Conservation (phyloP, 2,113 vertebrate species). For the Onychostoma macrolepis region DNA sequence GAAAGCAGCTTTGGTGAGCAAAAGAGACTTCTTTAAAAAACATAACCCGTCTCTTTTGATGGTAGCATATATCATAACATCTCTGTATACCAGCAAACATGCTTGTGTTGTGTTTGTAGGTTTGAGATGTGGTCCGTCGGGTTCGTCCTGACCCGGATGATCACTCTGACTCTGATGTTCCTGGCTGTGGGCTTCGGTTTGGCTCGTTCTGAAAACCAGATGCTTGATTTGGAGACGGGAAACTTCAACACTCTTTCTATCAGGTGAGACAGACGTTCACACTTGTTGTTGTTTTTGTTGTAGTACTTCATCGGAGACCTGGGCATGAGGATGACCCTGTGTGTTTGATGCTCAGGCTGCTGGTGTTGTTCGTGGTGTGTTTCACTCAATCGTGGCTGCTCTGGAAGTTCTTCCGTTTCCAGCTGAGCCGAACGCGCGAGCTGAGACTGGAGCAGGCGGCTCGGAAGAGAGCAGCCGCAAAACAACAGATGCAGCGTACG, state of each 20-base stretch:
- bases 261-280: conserved; percentile 77
- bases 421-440: conserved; percentile 93
- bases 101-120: conserved; percentile 68
- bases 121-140: conserved; percentile 91
- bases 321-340: neutral
- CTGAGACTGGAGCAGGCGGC: conserved; percentile 87
- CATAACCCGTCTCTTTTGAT: neutral
- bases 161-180: conserved; percentile 91
- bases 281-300: neutral
- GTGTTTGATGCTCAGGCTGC: conserved; percentile 77
- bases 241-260: conserved; percentile 92
- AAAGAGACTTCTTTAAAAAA: neutral
- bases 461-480: conserved; percentile 77
- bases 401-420: conserved; percentile 97
- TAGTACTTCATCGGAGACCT: neutral
- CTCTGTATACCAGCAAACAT: neutral
- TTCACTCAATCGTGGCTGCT: conserved; percentile 94
- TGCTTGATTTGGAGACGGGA: conserved; percentile 84
- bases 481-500: conserved; percentile 79
- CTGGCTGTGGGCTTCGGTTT: conserved; percentile 93
- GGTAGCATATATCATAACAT: neutral
- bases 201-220: conserved; percentile 87
- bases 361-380: conserved; percentile 87
- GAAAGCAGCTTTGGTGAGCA: neutral
- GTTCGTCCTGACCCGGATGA: conserved; percentile 90